Percentiles rank a stretch among this genome's conserved stretches.
Conservation (phyloP, 2,888 invertebrate genomes). For the Stenchaetothrips biformis region DNA sequence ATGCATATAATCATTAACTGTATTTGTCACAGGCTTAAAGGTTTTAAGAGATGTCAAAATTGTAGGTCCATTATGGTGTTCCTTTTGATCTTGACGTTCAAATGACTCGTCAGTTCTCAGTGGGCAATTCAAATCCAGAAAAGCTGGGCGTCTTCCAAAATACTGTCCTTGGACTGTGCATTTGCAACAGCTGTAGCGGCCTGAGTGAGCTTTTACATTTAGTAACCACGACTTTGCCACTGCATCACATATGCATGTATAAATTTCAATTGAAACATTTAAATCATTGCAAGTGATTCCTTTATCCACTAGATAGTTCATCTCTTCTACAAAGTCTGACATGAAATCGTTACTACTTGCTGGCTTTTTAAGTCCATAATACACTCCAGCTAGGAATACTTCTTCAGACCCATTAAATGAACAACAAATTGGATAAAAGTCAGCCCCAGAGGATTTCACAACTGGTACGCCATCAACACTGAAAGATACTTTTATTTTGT, state of each 20-base stretch:
- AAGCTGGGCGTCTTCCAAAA: conserved; percentile 33
- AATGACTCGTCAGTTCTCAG: conserved; percentile 35
- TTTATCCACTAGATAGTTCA: neutral
- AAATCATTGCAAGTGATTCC: neutral
- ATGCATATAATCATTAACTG: conserved; percentile 33
- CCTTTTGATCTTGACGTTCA: conserved; percentile 32
- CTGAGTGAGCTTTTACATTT: conserved; percentile 36
- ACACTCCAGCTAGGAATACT: neutral
- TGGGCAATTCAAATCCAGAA: conserved; percentile 37
- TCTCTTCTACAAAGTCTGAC: neutral
- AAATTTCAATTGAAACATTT: neutral
- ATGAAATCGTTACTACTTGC: neutral
- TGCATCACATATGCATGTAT: conserved; percentile 35
- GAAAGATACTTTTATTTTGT: neutral
- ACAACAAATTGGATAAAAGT: neutral
- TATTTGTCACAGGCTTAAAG: conserved; percentile 31
- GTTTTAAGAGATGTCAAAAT: conserved; percentile 17
- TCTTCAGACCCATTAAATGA: neutral
- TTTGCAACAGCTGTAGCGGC: conserved; percentile 36
- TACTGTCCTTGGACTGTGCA: conserved; percentile 35
- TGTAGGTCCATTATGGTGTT: conserved; percentile 30
- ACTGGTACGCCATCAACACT: neutral
- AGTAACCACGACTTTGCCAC: conserved; percentile 36
- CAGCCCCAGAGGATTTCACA: neutral
- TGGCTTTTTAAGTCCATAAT: neutral